Evolutionary conservation across 2,888 invertebrate species (phyloP), one percentile per base, ranked within the genome.

Genomic region (Hyposoter dolosus): DNA sequence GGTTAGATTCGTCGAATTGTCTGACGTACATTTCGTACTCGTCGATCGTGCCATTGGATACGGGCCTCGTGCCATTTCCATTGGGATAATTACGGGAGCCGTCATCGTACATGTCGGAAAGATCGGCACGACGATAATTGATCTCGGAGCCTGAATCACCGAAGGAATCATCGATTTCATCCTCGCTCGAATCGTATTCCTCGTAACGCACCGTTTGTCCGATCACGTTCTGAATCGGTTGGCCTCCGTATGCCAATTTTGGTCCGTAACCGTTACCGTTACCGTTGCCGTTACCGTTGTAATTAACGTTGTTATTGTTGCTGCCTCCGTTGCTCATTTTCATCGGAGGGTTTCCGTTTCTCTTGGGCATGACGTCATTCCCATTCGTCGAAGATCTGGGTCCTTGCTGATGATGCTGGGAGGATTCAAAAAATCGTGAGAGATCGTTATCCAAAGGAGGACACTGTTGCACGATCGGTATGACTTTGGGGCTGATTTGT

Each of bases 401-500:
- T 23, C 43, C 76, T 82, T 80, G 28, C 79, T 77, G 77, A 7
- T 47, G 71, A 7, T 47, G 71, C 45, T 80, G 88, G 23, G 90
- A 90, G 0, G 92, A 89, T 81, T 93, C 91, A 82, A 94, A 94
- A 79, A 92, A 94, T 43, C 94, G 91, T 3, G 94, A 92, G 65
- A 94, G 89, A 53, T 93, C 93, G 74, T 90, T 93, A 43, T 93
- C 91, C 2, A 91, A 45, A 0, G 91, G 88, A 0, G 91, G 88
- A 65, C 90, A 90, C 19, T 92, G 91, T 45, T 92, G 92, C 7
- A 90, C 83, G 4, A 90, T 90, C 43, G 93, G 92, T 78, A 90
- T 90, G 45, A 90, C 85, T 84, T 90, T 93, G 0, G 92, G 91
- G 77, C 94, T 92, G 65, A 95, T 94, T 88, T 95, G 95, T 88